Base-by-base conservation (phyloP, 2,113 vertebrate species). In the Thunnus maccoyii region DNA sequence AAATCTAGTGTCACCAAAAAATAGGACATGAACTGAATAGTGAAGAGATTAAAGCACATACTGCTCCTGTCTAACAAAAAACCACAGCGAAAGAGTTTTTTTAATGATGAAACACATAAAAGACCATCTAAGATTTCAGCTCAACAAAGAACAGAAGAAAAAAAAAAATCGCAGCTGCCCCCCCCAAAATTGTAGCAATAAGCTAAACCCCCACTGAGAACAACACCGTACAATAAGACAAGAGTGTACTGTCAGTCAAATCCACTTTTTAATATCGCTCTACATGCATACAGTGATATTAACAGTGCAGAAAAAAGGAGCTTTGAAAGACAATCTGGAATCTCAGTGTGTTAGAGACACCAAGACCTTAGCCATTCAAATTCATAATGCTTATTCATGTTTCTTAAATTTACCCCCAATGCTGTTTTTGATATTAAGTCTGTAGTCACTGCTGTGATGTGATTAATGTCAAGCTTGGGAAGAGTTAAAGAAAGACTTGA, bases 91-190 rank as follows among this genome's bases (percentile, higher is more conserved):
- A 64, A 15, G 2, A 14, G 18, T 7, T 27, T 18, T 44, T 65
- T 60, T 70, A 13, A 72, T 66, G 72, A 89, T 80, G 72, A 82
- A 80, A 84, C n/a, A 41, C 61, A 72, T 18, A 27, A 67, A 78
- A 84, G 5, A 68, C 32, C 22, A 17, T 52, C 30, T 50, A 55
- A 78, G 71, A 73, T 60, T 82, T 58, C 27, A 76, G 32, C 32
- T 71, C n/a, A 30, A 51, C 30, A 66, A 62, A 36, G 32, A 86
- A 79, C 52, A 82, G 41, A 82, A 68, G 56, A 66, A 79, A 63
- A 86, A 46, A 22, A 36, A 57, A 72, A 87, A 61, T 51, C 22
- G 48, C 27, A 60, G 47, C 32, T 63, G 0, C 75, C 52, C 2
- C 1, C 8, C n/a, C 17, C 9, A 66, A 41, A 76, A 75, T 51